Base-by-base conservation (phyloP, 2,113 vertebrate genomes). In the Marmota flaviventris region DNA sequence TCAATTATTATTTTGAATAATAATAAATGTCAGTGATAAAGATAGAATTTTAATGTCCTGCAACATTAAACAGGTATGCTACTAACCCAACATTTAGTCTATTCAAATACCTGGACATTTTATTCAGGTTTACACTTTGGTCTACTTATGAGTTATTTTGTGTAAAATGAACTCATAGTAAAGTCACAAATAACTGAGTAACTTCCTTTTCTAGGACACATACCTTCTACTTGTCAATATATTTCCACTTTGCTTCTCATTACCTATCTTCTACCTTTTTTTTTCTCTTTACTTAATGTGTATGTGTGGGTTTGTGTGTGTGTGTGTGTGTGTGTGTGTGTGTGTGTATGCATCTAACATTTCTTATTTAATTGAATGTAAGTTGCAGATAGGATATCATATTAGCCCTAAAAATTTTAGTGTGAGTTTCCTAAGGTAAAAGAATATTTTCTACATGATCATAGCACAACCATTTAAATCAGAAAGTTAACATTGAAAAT, bases 241-340 rank as follows among this genome's bases (percentile, higher is more conserved):
- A 61, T 77, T 63, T 42, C 42, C 32, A 58, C 13, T 78, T 78
- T 56, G 2, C 14, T 77, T 84, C 16, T 56, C 12, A 27, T 65
- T 11, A 45, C 20, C 18, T 34, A 5, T 32, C 29, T 53, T 11
- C 13, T 17, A 63, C 18, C 27, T 61, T n/a, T 29, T 13, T 58
- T 32, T 81, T 10, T 48, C 16, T 24, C 58, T 58, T 72, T 58
- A 20, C 1, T 65, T 8, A n/a, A 7, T 81, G 12, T 72, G 27
- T 17, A 2, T 48, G 3, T 29, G 5, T 67, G 0, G 51, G 17
- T 87, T 51, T 32, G 5, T 25, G 42, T n/a, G 1, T 65, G 7
- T 81, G 12, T 72, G 27, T 17, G 3, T 48, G 3, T 29, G 5
- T 67, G 0, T 63, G 17, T 87, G 69, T 32, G 5, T 34, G 53